A percentile compares a stretch with the other conserved stretches of the same genome.
These are phyloP conservation scores for Grantiella picta DNA, from an alignment of 2,113 vertebrate genomes.

Conservation along the genomic window DNA sequence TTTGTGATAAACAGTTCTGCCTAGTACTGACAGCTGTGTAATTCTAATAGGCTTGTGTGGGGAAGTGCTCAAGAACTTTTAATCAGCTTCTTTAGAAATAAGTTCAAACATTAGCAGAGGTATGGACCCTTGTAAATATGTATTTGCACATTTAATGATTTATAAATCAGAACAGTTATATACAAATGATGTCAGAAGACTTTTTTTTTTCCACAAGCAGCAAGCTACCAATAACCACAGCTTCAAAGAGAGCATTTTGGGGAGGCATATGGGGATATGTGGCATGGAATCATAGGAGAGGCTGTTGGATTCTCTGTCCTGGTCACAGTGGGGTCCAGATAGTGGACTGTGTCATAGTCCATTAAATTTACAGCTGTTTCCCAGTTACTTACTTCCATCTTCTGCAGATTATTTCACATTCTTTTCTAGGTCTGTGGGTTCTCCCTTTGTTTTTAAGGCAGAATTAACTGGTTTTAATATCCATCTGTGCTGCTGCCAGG, in stretches of 20 bases:
- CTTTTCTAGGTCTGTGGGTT: not conserved
- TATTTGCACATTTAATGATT: not conserved
- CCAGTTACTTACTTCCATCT: not conserved
- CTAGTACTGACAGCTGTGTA: not conserved
- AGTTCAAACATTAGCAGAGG: not conserved
- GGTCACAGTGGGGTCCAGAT: not conserved
- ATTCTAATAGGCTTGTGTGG: not conserved
- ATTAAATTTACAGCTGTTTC: not conserved
- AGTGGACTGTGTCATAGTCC: not conserved
- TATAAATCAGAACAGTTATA: not conserved
- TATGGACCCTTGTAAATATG: not conserved
- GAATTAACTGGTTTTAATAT: not conserved
- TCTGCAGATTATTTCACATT: not conserved
- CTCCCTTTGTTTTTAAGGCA: not conserved
- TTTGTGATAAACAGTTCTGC: not conserved
- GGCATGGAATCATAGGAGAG: not conserved
- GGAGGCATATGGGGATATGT: accelerated
- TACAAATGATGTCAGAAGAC: not conserved
- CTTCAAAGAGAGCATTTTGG: accelerated
- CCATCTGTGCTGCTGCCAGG: not conserved
- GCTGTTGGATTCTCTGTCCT: not conserved
- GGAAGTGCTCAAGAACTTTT: not conserved
- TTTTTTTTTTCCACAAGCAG: not conserved
- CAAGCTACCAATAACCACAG: not conserved
- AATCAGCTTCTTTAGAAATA: not conserved